A percentile compares a stretch with the other conserved stretches of the same genome.
These are phyloP conservation scores for Kryptolebias ocellatus DNA, from an alignment of 2,797 vertebrate genomes.

Conservation along the genomic window DNA sequence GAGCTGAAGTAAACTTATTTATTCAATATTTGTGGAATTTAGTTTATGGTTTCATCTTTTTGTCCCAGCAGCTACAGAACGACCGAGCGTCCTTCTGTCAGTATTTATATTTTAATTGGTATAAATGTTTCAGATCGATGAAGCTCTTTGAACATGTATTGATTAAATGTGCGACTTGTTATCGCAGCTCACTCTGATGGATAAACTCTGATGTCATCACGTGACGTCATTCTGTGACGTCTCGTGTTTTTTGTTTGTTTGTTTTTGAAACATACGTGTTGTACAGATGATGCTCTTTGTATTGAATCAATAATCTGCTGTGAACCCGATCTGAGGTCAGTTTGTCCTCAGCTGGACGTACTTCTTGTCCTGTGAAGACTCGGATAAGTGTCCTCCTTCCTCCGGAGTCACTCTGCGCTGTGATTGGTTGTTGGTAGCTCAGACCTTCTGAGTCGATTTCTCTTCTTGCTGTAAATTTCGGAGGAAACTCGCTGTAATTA, in stretches of 20 bases:
- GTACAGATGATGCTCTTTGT: conserved; percentile 34
- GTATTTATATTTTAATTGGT: not conserved
- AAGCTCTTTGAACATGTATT: not conserved
- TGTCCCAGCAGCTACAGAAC: no score
- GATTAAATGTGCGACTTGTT: not conserved
- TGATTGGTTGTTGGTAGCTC: not conserved
- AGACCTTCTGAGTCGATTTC: no score
- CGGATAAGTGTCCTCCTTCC: conserved; percentile 11
- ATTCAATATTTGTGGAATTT: no score
- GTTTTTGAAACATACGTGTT: conserved; percentile 3
- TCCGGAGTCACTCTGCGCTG: not conserved
- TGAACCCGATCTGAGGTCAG: conserved; percentile 27
- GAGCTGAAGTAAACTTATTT: no score
- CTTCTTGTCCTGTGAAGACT: conserved; percentile 22
- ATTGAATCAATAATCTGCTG: conserved; percentile 10
- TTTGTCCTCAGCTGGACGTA: not conserved
- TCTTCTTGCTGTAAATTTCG: conserved; percentile 3
- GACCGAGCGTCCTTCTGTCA: not conserved
- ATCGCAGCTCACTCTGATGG: conserved; percentile 36
- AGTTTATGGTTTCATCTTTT: no score
- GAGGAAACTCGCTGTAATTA: conserved; percentile 5
- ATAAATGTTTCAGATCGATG: no score
- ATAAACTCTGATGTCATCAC: conserved; percentile 19
- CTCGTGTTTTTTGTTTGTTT: not conserved
- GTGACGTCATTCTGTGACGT: conserved; percentile 27